Percentiles rank a stretch among this genome's conserved stretches.
Conservation (phyloP, 2,888 invertebrate genomes). For the Catocala nupta region DNA sequence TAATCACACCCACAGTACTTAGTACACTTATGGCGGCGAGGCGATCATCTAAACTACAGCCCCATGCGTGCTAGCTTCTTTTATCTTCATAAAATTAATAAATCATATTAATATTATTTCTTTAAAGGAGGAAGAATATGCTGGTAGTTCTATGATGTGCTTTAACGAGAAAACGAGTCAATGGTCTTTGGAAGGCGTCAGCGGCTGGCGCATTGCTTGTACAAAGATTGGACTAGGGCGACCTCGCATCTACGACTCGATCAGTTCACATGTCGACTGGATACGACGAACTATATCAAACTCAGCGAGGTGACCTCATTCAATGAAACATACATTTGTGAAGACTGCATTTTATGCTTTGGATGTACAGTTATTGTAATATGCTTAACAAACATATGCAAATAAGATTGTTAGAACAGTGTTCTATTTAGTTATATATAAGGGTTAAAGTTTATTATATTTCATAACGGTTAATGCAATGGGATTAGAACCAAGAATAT, state of each 20-base stretch:
- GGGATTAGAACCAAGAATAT: conserved; percentile 22
- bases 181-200: conserved; percentile 94
- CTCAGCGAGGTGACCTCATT: conserved; percentile 76
- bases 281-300: conserved; percentile 91
- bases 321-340: conserved; percentile 31
- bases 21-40: no score
- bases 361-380: conserved; percentile 24
- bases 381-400: conserved; percentile 23
- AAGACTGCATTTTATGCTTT: conserved; percentile 68
- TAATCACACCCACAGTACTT: no score
- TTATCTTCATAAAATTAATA: no score
- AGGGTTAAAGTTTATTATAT: conserved; percentile 13
- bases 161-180: conserved; percentile 90
- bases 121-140: conserved; percentile 94
- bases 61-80: no score
- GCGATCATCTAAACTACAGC: no score
- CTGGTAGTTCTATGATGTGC: conserved; percentile 95
- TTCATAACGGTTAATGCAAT: conserved; percentile 10
- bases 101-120: background rate
- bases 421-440: conserved; percentile 26
- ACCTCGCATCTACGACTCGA: conserved; percentile 94
- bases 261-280: conserved; percentile 95
- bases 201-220: conserved; percentile 95
- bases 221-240: conserved; percentile 92
- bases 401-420: conserved; percentile 18